Evolutionary conservation across 2,888 invertebrate genomes (phyloP).

Genomic region (Aethes cnicana): DNA sequence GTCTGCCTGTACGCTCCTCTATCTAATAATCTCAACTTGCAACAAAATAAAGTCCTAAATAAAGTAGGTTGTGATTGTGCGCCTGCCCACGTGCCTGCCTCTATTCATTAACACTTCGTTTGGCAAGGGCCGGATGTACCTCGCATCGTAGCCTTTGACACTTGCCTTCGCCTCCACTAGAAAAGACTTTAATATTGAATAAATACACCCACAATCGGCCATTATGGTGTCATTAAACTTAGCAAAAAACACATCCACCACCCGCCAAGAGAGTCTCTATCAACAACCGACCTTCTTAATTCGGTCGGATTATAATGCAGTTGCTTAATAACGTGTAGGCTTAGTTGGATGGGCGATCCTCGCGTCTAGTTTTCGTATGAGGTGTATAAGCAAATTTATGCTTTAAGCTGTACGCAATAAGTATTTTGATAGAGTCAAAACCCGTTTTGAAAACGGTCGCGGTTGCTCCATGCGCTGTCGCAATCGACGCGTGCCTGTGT

Average conservation of each 20-base stretch:
- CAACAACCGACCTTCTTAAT: slow-evolving; percentile 40
- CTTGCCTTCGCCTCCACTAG: slow-evolving; percentile 51
- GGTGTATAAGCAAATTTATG: slow-evolving; percentile 35
- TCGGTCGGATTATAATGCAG: slow-evolving; percentile 51
- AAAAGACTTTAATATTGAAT: slow-evolving; percentile 64
- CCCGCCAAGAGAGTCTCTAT: slow-evolving; percentile 26
- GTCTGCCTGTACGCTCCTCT: too few species aligned
- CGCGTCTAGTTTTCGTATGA: slow-evolving; percentile 46
- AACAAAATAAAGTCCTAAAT: too few species aligned
- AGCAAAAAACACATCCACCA: slow-evolving; percentile 37
- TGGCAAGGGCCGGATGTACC: slow-evolving; percentile 57
- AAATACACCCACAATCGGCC: slow-evolving; percentile 62
- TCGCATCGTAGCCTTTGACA: slow-evolving; percentile 60
- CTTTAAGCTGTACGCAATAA: slow-evolving; percentile 38
- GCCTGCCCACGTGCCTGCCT: slow-evolving; percentile 12
- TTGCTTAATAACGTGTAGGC: slow-evolving; percentile 74
- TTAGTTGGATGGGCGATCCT: slow-evolving; percentile 54
- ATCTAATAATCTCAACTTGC: too few species aligned
- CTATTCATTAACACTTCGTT: slow-evolving; percentile 46
- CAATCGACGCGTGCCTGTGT: slow-evolving; percentile 71
- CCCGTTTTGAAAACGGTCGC: slow-evolving; percentile 54
- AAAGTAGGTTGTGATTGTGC: slow-evolving; percentile 16
- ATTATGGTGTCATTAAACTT: slow-evolving; percentile 54
- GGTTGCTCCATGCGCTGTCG: slow-evolving; percentile 52
- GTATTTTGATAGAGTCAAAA: slow-evolving; percentile 38